Base-by-base conservation (phyloP, 2,113 vertebrate genomes). In the Gallinago undulata region DNA sequence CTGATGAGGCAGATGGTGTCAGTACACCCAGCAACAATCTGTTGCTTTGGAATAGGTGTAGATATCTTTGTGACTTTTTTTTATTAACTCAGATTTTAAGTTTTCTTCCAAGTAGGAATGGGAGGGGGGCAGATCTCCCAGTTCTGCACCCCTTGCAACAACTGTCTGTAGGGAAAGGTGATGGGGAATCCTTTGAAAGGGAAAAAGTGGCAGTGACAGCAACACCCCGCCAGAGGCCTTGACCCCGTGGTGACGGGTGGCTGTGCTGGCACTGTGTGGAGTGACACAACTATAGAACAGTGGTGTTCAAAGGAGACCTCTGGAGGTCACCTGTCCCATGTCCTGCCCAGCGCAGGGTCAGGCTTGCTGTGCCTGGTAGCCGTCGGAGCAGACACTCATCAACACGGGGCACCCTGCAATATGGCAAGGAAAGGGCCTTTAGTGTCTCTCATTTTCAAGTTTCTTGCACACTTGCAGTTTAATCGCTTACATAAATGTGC, bases 321-420 rank as follows among this genome's bases (percentile, higher is more conserved):
- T 35, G 33, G 57, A n/a, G 57, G 19, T 59, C 9, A 23, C 22
- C 13, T 35, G 33, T 35, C 22, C 57, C 57, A 35, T 9, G 22
- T 33, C 33, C 57, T 9, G n/a, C 57, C 6, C 5, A 7, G 1
- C 10, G 30, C 5, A 4, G 13, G 24, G 19, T 6, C 21, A 19
- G 33, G 24, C 0, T 1, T 2, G 39, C 78, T 28, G 39, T 11
- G 9, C 14, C 47, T 45, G 41, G 23, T 18, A 3, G 5, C 75
- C 2, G 0, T 3, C 4, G 2, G 18, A 31, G 78, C 6, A 33
- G 23, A 28, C 19, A 27, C n/a, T 2, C 33, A 24, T 2, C 41
- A 39, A 12, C 53, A 12, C 31, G 5, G 14, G 28, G 31, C 48
- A 19, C 10, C 7, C 15, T 69, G 17, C 35, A 16, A 12, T 2